These are phyloP conservation scores for Pseudococcus jackbeardsleyi DNA, from an alignment of 2,888 invertebrate species.

Conservation along the genomic window DNA sequence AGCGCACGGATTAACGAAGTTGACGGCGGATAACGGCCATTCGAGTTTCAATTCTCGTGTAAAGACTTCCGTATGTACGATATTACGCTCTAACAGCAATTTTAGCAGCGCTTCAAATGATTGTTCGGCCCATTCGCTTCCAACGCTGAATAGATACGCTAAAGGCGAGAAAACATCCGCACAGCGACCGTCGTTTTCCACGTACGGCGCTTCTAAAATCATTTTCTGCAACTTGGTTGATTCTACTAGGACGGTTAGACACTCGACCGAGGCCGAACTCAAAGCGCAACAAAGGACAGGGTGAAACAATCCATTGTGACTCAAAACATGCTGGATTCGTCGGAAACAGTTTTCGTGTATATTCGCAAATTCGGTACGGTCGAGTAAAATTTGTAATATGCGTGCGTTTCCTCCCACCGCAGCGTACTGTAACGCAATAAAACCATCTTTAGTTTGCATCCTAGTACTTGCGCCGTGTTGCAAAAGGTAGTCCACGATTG, in stretches of 20 bases:
- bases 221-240: not conserved
- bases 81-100: constrained; percentile 2
- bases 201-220: constrained; percentile 46
- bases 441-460: not conserved
- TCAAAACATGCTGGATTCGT: not conserved
- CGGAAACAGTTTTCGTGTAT: not conserved
- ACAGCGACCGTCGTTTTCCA: constrained; percentile 25
- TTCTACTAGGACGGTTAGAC: not conserved
- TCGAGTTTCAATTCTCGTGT: not conserved
- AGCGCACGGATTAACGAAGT: constrained; percentile 24
- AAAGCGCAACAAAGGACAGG: constrained; percentile 48
- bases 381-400: not conserved
- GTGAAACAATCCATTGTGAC: not conserved
- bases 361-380: too few relatives aligned
- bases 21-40: not conserved
- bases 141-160: constrained; percentile 43
- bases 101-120: not conserved
- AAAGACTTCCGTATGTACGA: not conserved
- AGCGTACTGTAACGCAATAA: constrained; percentile 45
- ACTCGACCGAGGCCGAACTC: constrained; percentile 30
- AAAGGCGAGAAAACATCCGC: constrained; percentile 38
- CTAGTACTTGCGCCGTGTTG: not conserved
- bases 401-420: constrained; percentile 24
- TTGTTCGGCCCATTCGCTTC: not conserved
- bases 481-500: constrained; percentile 18